Percentiles rank a stretch among this genome's conserved stretches.
These are phyloP conservation scores for Linyphia triangularis DNA, from an alignment of 2,888 invertebrate genomes.

Conservation along the genomic window DNA sequence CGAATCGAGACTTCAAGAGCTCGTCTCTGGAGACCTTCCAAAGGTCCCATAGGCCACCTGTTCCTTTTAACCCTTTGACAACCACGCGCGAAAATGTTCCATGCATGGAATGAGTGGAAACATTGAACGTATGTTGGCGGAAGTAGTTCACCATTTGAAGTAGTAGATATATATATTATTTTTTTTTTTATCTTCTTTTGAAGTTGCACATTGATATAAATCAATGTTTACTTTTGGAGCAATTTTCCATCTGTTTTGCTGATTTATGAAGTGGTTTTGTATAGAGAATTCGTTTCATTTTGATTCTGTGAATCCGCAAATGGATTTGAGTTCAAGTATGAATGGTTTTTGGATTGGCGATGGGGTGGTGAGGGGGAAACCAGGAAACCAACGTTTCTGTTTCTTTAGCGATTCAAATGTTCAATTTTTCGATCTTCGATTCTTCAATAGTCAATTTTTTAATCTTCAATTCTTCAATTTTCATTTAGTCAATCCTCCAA, in stretches of 20 bases:
- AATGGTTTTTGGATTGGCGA: too few relatives aligned
- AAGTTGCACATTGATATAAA: slow-evolving; percentile 7
- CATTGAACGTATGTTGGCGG: not conserved
- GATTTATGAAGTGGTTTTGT: too few relatives aligned
- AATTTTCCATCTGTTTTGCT: slow-evolving; percentile 43
- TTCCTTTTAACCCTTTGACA: slow-evolving; percentile 45
- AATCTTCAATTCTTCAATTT: too few relatives aligned
- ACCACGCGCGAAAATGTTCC: slow-evolving; percentile 12
- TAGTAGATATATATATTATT: not conserved
- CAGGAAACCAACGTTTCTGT: too few relatives aligned
- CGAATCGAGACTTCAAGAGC: not conserved
- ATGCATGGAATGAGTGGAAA: not conserved
- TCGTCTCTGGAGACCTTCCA: not conserved
- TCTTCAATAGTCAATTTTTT: too few relatives aligned
- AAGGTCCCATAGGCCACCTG: slow-evolving; percentile 42
- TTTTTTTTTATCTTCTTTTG: not conserved
- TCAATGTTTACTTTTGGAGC: slow-evolving; percentile 22
- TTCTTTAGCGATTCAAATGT: too few relatives aligned
- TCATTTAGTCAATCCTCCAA: too few relatives aligned
- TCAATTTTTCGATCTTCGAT: too few relatives aligned
- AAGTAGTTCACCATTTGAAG: slow-evolving; percentile 4
- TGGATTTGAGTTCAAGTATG: too few relatives aligned
- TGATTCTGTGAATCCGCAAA: too few relatives aligned
- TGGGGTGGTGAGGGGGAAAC: too few relatives aligned
- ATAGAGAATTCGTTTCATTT: too few relatives aligned